Conservation (phyloP, 1,140 invertebrate genomes). For the Listronotus oregonensis region DNA sequence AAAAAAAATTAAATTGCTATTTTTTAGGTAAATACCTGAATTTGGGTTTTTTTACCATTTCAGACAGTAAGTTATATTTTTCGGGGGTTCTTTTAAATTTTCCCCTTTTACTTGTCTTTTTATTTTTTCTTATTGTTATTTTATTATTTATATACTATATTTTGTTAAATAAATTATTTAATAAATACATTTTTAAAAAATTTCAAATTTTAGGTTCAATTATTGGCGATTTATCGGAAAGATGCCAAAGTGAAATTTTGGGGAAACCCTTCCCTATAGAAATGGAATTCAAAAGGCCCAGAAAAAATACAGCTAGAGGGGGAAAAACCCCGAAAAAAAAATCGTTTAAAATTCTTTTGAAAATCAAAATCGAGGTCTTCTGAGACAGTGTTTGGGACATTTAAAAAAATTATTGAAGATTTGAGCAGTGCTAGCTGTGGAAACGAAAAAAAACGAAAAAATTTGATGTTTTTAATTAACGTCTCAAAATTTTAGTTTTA, state of each 20-base stretch:
- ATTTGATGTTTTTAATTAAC: too few relatives aligned
- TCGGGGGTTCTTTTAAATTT: too few relatives aligned
- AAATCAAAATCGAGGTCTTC: constrained; percentile 47
- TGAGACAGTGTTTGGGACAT: constrained; percentile 37
- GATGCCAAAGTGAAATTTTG: constrained; percentile 49
- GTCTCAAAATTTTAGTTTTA: too few relatives aligned
- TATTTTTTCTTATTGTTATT: too few relatives aligned
- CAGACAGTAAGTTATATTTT: constrained; percentile 18
- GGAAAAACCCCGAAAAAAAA: too few relatives aligned
- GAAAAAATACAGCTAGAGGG: constrained; percentile 24
- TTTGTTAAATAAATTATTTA: too few relatives aligned
- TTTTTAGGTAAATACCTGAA: constrained; percentile 18
- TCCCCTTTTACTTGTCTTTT: too few relatives aligned
- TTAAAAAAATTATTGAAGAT: constrained; percentile 10
- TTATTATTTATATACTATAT: too few relatives aligned
- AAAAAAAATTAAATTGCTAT: constrained; percentile 2
- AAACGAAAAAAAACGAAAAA: constrained; percentile 3
- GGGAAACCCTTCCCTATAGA: constrained; percentile 43
- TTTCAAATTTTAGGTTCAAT: constrained; percentile 29
- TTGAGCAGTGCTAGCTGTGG: constrained; percentile 10
- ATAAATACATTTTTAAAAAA: too few relatives aligned
- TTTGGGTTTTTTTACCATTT: constrained; percentile 1
- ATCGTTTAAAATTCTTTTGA: too few relatives aligned
- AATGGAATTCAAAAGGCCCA: constrained; percentile 42
- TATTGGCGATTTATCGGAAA: constrained; percentile 34